Evolutionary conservation across 2,888 invertebrate genomes (phyloP).

Genomic region (Blastobasis lacticolella): DNA sequence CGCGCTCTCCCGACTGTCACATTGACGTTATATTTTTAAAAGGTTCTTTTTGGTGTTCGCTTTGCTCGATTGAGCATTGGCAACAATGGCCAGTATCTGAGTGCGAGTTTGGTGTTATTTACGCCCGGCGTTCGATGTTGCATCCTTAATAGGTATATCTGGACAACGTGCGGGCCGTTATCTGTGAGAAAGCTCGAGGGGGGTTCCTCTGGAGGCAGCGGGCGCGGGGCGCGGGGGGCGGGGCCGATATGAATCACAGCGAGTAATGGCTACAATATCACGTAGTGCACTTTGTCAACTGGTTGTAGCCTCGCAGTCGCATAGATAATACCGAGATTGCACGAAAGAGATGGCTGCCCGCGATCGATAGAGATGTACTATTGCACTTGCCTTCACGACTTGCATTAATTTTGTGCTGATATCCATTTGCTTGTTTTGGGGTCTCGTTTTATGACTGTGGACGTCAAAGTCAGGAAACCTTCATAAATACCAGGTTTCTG

Average conservation of each 20-base stretch:
- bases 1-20: constrained; percentile 49
- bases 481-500: too few relatives aligned
- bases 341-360: constrained; percentile 44
- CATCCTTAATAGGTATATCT: constrained; percentile 55
- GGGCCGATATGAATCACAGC: constrained; percentile 68
- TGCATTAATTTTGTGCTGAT: constrained; percentile 18
- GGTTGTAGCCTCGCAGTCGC: constrained; percentile 65
- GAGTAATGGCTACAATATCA: constrained; percentile 74
- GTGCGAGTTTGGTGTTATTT: constrained; percentile 35
- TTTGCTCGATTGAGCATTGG: constrained; percentile 19
- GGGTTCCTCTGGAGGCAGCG: constrained; percentile 25
- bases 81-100: constrained; percentile 10
- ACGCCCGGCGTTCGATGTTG: constrained; percentile 35
- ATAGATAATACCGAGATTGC: constrained; percentile 66
- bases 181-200: constrained; percentile 42
- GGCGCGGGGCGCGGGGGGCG: constrained; percentile 30
- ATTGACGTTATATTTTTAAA: constrained; percentile 27
- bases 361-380: constrained; percentile 28
- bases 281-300: constrained; percentile 74
- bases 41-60: constrained; percentile 28
- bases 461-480: too few relatives aligned
- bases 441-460: neutral
- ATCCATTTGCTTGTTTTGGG: constrained; percentile 8
- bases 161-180: constrained; percentile 51
- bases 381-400: constrained; percentile 11